Base-by-base conservation (phyloP, 2,113 vertebrate species). In the Gopherus evgoodei region DNA sequence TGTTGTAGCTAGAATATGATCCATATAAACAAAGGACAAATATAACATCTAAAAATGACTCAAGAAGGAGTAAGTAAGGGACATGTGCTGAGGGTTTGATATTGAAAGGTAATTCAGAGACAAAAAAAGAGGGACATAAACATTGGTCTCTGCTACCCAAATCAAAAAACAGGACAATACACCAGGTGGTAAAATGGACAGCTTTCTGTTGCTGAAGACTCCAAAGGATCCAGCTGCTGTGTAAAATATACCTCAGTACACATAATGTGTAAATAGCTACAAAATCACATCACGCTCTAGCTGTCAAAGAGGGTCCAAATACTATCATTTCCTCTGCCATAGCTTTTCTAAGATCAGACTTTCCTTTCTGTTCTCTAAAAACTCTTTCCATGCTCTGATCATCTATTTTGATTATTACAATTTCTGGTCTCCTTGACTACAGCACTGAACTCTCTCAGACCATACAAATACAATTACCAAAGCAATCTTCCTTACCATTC, bases 81-180 rank as follows among this genome's bases (percentile, higher is more conserved):
- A 90, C 35, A 27, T 29, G 79, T 86, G 91, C 81, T 93, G 90
- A 90, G 47, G 91, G 38, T 11, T 72, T 50, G 42, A 91, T 62
- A 83, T 19, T 81, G 89, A 90, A 81, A 94, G 17, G 65, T 81
- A 89, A 62, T 86, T 92, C 85, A 92, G 83, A 90, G 72, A 56
- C 88, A 86, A 89, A 59, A 52, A 86, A 94, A 92, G 83, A 56
- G 42, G 65, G 87, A 72, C 59, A 83, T 17, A 84, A 92, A 91
- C 84, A 90, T 14, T 42, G 42, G 84, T 93, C 49, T 90, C 25
- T 79, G 79, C 56, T 83, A 81, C 38, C 93, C 81, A 81, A 72
- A 42, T 44, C 47, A 52, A 90, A 97, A 97, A 97, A 53, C 93
- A 94, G 86, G 92, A 96, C 96, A 94, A 50, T 76, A 91, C 65